Conservation (phyloP, 53 echinoderm and acorn worm species). For the Holothuria scabra region DNA sequence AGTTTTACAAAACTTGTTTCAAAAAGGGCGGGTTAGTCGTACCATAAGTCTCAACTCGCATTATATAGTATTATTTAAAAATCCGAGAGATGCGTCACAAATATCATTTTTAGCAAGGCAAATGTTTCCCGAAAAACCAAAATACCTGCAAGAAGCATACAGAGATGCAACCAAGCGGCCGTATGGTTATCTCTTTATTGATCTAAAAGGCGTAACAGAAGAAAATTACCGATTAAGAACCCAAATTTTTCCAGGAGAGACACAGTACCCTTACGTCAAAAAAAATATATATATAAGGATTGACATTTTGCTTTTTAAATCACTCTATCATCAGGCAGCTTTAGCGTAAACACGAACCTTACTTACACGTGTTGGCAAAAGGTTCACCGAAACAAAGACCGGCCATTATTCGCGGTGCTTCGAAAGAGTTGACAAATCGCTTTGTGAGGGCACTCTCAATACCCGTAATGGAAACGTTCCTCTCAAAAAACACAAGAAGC, state of each 20-base stretch:
- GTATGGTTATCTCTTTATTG: constrained; percentile 76
- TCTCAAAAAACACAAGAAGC: constrained; percentile 56
- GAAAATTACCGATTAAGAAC: constrained; percentile 67
- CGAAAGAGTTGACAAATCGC: constrained; percentile 57
- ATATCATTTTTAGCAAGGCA: constrained; percentile 74
- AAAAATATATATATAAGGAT: not conserved
- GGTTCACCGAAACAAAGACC: constrained; percentile 64
- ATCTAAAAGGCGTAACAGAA: constrained; percentile 68
- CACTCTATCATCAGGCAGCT: constrained; percentile 1
- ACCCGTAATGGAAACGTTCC: constrained; percentile 64
- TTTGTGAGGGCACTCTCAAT: constrained; percentile 63
- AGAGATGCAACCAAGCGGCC: constrained; percentile 67
- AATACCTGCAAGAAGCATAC: constrained; percentile 74
- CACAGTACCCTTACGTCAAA: constrained; percentile 42
- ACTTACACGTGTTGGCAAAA: constrained; percentile 65
- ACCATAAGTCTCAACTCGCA: constrained; percentile 86
- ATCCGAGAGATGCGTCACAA: no score
- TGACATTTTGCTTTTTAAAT: not conserved
- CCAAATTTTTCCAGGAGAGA: constrained; percentile 68
- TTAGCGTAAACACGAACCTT: constrained; percentile 55
- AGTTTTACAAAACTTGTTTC: constrained; percentile 80
- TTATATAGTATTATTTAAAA: constrained; percentile 75
- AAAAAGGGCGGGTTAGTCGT: constrained; percentile 75
- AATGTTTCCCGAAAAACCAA: constrained; percentile 70
- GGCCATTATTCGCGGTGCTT: constrained; percentile 66